Percentiles rank a stretch among this genome's conserved stretches.
Conservation (phyloP, 1,140 invertebrate species). For the Drosophila saltans region DNA sequence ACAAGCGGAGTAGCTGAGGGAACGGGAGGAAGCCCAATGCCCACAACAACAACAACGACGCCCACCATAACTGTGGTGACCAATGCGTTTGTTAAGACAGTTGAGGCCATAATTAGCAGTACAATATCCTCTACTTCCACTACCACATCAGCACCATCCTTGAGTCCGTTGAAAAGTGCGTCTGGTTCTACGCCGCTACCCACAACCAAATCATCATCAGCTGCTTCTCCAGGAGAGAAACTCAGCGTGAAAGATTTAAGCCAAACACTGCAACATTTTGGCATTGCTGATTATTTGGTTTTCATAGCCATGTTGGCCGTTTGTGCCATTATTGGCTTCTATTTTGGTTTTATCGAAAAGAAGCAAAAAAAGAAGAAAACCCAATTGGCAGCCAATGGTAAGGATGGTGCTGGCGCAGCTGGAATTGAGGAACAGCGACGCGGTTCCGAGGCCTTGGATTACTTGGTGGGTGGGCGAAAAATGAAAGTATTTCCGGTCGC, state of each 20-base stretch:
- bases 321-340: slow-evolving; percentile 88
- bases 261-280: slow-evolving; percentile 86
- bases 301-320: slow-evolving; percentile 88
- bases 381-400: slow-evolving; percentile 45
- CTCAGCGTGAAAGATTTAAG: slow-evolving; percentile 84
- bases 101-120: slow-evolving; percentile 73
- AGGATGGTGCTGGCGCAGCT: slow-evolving; percentile 52
- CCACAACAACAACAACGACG: slow-evolving; percentile 16
- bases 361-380: slow-evolving; percentile 72
- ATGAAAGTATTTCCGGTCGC: slow-evolving; percentile 92
- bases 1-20: slow-evolving; percentile 12
- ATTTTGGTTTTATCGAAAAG: slow-evolving; percentile 89
- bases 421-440: slow-evolving; percentile 84
- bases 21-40: neutral
- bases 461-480: slow-evolving; percentile 92
- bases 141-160: slow-evolving; percentile 33
- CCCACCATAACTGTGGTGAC: slow-evolving; percentile 32
- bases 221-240: slow-evolving; percentile 36
- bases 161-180: neutral
- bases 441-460: slow-evolving; percentile 85
- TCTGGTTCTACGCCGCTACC: slow-evolving; percentile 1
- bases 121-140: slow-evolving; percentile 49
- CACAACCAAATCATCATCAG: slow-evolving; percentile 11
- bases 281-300: slow-evolving; percentile 87
- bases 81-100: slow-evolving; percentile 62